Evolutionary conservation across 2,113 vertebrate genomes (phyloP).

Genomic region (Taxidea taxus): DNA sequence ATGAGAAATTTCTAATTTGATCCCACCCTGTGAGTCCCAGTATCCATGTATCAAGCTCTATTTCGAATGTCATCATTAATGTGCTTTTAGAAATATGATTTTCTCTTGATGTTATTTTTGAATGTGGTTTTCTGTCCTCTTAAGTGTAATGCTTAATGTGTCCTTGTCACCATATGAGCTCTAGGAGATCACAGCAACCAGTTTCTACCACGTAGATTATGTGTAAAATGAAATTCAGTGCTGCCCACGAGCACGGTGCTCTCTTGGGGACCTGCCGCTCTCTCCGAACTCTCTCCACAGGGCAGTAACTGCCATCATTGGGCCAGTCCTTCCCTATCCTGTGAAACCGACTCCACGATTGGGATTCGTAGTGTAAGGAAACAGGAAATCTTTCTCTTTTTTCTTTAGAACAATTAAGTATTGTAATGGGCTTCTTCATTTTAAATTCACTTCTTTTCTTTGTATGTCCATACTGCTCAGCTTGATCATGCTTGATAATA

Average conservation of each 20-base stretch:
- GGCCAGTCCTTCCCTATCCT: neutral
- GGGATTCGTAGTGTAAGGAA: neutral
- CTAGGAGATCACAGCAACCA: neutral
- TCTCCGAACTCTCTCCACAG: neutral
- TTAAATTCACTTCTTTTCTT: neutral
- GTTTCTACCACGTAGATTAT: neutral
- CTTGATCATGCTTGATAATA: neutral
- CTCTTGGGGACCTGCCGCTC: neutral
- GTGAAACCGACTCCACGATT: neutral
- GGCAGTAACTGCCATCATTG: neutral
- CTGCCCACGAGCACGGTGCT: neutral
- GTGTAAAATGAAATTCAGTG: neutral
- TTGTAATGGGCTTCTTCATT: neutral
- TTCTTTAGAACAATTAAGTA: neutral
- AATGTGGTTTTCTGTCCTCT: neutral
- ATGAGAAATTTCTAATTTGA: conserved; percentile 9
- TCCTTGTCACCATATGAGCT: neutral
- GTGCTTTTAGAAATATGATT: neutral
- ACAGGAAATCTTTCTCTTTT: neutral
- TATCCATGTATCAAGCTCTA: neutral
- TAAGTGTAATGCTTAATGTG: neutral
- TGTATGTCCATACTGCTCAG: neutral
- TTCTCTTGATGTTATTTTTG: neutral
- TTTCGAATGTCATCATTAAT: neutral
- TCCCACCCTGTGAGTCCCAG: neutral